phyloP scores from a whole-genome alignment of 2,797 vertebrate species.

The Lagorchestes hirsutus region DNA sequence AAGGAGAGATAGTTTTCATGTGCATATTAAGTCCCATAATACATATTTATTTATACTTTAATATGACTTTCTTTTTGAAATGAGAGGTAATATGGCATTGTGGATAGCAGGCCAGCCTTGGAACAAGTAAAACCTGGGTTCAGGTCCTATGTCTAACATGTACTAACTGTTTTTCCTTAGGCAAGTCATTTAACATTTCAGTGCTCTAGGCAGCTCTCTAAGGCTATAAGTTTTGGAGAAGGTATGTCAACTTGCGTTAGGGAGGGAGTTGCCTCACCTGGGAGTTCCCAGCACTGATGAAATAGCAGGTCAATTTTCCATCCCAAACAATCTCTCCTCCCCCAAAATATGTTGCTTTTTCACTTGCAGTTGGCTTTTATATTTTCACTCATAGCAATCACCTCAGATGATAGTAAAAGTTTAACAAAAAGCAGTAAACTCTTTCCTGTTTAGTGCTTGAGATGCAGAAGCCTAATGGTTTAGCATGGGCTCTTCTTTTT shows the following conservation, averaged over 20 bases:
- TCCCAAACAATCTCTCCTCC: not conserved
- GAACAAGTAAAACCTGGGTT: not conserved
- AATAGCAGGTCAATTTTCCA: not conserved
- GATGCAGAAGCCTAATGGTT: conserved; percentile 16
- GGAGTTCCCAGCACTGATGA: not conserved
- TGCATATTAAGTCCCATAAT: conserved; percentile 40
- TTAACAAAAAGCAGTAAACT: not conserved
- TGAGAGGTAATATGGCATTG: not conserved
- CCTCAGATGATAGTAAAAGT: conserved; percentile 60
- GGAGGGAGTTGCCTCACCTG: not conserved
- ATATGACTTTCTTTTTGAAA: conserved; percentile 42
- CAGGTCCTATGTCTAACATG: not conserved
- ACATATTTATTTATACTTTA: conserved; percentile 51
- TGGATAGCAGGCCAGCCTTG: not conserved
- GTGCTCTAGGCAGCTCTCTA: not conserved
- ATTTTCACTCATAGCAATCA: not conserved
- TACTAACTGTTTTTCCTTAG: not conserved
- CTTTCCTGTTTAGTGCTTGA: not conserved
- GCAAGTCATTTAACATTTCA: not conserved
- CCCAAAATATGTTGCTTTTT: not conserved
- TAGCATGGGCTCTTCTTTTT: conserved; percentile 15
- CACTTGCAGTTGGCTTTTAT: not conserved
- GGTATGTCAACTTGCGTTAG: not conserved
- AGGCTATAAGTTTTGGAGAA: not conserved
- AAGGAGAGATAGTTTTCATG: conserved; percentile 18